Evolutionary conservation across 2,888 invertebrate genomes (phyloP).

Genomic region (Tanytarsus gracilentus): DNA sequence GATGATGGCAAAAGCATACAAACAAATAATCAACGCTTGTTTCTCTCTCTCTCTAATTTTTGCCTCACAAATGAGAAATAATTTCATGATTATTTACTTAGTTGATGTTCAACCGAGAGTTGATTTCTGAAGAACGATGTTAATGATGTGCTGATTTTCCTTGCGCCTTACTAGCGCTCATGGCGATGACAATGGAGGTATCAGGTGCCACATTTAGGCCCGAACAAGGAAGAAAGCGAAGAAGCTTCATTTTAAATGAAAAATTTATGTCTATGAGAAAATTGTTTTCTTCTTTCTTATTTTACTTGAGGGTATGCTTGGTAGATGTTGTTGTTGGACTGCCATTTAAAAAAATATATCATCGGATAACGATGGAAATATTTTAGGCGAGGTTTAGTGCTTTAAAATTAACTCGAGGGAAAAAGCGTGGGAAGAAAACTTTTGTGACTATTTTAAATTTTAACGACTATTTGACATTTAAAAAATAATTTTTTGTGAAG

Average conservation of each 20-base stretch:
- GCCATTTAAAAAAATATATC: too few species aligned
- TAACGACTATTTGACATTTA: too few species aligned
- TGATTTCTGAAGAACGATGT: neutral
- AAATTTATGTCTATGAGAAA: neutral
- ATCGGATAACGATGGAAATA: too few species aligned
- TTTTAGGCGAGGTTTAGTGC: too few species aligned
- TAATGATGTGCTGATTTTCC: neutral
- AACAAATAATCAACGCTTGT: constrained; percentile 21
- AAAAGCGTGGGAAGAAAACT: too few species aligned
- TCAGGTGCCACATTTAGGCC: constrained; percentile 7
- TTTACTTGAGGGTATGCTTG: too few species aligned
- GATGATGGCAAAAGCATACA: constrained; percentile 9
- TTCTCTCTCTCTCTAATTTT: neutral
- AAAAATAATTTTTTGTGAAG: too few species aligned
- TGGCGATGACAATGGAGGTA: neutral
- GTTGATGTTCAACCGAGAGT: constrained; percentile 15
- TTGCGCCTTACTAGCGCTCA: too few species aligned
- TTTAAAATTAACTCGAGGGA: too few species aligned
- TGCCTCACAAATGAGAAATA: neutral
- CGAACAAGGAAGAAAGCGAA: neutral
- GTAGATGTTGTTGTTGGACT: too few species aligned
- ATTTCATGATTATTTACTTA: constrained; percentile 21
- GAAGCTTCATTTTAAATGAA: neutral
- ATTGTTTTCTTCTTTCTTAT: too few species aligned
- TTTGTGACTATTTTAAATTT: too few species aligned